Percentiles rank a stretch among this genome's conserved stretches.
Conservation (phyloP, 2,888 invertebrate genomes). For the Gisinianus flammeolus region DNA sequence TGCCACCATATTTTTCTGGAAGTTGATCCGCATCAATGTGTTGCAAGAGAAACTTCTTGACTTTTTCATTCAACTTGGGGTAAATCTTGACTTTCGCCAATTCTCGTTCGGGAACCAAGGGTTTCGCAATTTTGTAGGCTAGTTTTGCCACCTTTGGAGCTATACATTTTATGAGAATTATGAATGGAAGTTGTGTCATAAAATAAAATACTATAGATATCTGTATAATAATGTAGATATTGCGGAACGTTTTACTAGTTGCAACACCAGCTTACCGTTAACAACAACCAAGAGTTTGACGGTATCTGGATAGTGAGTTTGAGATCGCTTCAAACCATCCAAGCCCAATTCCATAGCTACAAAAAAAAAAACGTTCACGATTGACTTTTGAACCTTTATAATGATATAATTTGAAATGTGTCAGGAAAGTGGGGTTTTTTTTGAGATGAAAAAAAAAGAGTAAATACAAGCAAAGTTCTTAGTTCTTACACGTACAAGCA, state of each 20-base stretch:
- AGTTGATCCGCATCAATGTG: slow-evolving; percentile 54
- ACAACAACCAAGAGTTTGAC: slow-evolving; percentile 54
- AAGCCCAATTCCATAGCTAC: slow-evolving; percentile 54
- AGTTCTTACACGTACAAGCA: too few species aligned
- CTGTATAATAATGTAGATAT: neutral
- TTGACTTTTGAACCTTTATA: too few species aligned
- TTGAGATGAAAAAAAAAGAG: too few species aligned
- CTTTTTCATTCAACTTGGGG: slow-evolving; percentile 54
- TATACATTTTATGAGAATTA: slow-evolving; percentile 18
- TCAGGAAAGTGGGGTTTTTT: too few species aligned
- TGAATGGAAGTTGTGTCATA: neutral
- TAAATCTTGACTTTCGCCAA: slow-evolving; percentile 54
- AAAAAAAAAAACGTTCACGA: too few species aligned
- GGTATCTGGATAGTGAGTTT: slow-evolving; percentile 52
- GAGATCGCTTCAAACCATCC: slow-evolving; percentile 51
- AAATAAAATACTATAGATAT: neutral
- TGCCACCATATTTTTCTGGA: slow-evolving; percentile 56
- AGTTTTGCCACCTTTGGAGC: slow-evolving; percentile 57
- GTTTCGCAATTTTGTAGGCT: slow-evolving; percentile 57
- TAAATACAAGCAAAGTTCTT: too few species aligned
- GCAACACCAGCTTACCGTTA: slow-evolving; percentile 45
- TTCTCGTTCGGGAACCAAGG: slow-evolving; percentile 51
- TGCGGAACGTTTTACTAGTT: too few species aligned
- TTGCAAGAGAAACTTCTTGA: slow-evolving; percentile 50
- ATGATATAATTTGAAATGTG: too few species aligned